Conservation (phyloP, 2,888 invertebrate genomes). For the Drosophila greeni region DNA sequence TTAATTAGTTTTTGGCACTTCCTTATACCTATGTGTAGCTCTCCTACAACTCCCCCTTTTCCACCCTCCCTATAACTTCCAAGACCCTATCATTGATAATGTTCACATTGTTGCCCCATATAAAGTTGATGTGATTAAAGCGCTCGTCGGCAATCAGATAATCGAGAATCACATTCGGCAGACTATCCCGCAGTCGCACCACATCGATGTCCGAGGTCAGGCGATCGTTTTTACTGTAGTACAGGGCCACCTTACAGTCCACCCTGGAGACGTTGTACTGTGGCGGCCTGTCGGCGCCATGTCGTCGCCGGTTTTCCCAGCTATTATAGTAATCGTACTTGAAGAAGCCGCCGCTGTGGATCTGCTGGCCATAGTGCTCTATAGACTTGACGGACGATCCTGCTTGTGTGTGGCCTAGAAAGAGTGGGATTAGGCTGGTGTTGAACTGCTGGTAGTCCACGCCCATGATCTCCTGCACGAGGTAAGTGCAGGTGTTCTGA, state of each 20-base stretch:
- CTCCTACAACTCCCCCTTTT: slow-evolving; percentile 44
- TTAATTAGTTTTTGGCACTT: background rate
- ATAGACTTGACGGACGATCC: slow-evolving; percentile 80
- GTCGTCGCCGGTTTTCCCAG: slow-evolving; percentile 18
- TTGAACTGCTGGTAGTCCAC: slow-evolving; percentile 77
- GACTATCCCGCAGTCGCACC: slow-evolving; percentile 30
- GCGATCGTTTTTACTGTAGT: slow-evolving; percentile 66
- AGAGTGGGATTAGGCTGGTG: slow-evolving; percentile 80
- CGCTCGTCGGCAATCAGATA: slow-evolving; percentile 35
- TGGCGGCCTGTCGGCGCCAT: slow-evolving; percentile 69
- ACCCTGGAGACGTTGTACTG: slow-evolving; percentile 79
- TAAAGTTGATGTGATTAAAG: slow-evolving; percentile 54
- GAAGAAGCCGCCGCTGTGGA: slow-evolving; percentile 72
- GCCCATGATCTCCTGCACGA: slow-evolving; percentile 80
- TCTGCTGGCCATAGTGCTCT: slow-evolving; percentile 80
- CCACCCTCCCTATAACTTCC: slow-evolving; percentile 48
- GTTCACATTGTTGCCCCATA: slow-evolving; percentile 44
- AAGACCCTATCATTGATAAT: slow-evolving; percentile 46
- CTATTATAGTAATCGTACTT: slow-evolving; percentile 80
- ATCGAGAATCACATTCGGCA: slow-evolving; percentile 68
- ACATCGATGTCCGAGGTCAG: slow-evolving; percentile 79
- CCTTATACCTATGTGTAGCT: no score
- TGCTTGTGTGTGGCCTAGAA: slow-evolving; percentile 82
- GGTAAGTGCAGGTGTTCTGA: slow-evolving; percentile 62
- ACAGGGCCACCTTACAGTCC: slow-evolving; percentile 77